Conservation (phyloP, 35 echinoderm and acorn worm genomes). For the Diadema setosum region DNA sequence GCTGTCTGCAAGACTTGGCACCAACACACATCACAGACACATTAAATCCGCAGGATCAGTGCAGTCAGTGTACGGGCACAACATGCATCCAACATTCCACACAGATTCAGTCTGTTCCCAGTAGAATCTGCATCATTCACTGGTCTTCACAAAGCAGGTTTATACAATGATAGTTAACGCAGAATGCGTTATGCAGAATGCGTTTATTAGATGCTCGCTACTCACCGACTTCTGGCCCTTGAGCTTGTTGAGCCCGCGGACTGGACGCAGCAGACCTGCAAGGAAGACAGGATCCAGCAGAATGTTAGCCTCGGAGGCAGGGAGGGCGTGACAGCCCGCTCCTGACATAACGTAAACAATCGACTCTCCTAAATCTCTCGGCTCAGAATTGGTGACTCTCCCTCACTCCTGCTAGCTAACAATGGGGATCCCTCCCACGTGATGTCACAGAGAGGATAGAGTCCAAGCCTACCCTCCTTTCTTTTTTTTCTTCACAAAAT, state of each 20-base stretch:
- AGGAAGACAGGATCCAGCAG: constrained; percentile 50
- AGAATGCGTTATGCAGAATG: too few relatives aligned
- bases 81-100: too few relatives aligned
- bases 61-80: too few relatives aligned
- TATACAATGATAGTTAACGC: too few relatives aligned
- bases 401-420: too few relatives aligned
- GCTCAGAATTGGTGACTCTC: neutral
- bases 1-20: too few relatives aligned
- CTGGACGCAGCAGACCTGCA: constrained; percentile 77
- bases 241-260: constrained; percentile 47
- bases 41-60: too few relatives aligned
- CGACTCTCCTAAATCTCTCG: neutral
- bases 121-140: too few relatives aligned
- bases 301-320: constrained; percentile 35
- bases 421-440: too few relatives aligned
- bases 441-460: neutral
- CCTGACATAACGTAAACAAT: neutral
- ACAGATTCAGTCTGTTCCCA: too few relatives aligned
- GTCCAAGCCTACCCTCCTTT: neutral
- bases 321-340: neutral
- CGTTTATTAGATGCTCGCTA: neutral
- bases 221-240: constrained; percentile 39
- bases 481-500: neutral
- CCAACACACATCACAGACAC: too few relatives aligned
- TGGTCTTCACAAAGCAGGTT: too few relatives aligned